A percentile compares a stretch with the other conserved stretches of the same genome.
Conservation (phyloP, 2,113 vertebrate species). For the Oryzias curvinotus region DNA sequence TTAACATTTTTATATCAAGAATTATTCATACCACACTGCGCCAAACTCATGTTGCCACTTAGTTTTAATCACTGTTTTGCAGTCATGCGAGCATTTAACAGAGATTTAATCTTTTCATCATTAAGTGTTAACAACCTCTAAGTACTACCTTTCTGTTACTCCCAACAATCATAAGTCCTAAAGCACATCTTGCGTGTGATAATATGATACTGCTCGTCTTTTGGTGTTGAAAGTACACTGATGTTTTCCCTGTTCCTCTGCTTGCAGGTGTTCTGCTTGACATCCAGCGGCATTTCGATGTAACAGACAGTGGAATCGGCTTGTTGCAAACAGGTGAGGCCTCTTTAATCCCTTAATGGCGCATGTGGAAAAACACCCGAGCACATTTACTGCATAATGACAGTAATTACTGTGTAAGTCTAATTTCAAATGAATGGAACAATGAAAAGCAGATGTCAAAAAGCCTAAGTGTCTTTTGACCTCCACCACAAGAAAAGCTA, state of each 20-base stretch:
- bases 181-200: not conserved
- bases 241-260: slow-evolving; percentile 11
- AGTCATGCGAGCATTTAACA: slow-evolving; percentile 46
- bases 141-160: slow-evolving; percentile 6
- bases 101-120: slow-evolving; percentile 1
- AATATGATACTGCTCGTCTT: slow-evolving; percentile 5
- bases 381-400: slow-evolving; percentile 6
- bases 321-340: slow-evolving; percentile 91
- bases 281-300: slow-evolving; percentile 86
- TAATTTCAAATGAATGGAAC: slow-evolving; percentile 15
- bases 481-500: not conserved
- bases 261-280: slow-evolving; percentile 87
- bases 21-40: slow-evolving; percentile 1
- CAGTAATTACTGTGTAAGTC: slow-evolving; percentile 22
- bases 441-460: slow-evolving; percentile 13
- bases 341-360: slow-evolving; percentile 53
- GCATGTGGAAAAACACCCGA: slow-evolving; percentile 12
- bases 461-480: not conserved
- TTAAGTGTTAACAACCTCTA: slow-evolving; percentile 23
- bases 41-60: slow-evolving; percentile 8
- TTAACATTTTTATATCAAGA: slow-evolving; percentile 10
- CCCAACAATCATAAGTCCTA: slow-evolving; percentile 10
- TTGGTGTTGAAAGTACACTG: not conserved
- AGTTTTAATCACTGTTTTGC: slow-evolving; percentile 2
- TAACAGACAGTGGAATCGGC: slow-evolving; percentile 86